A percentile compares a stretch with the other conserved stretches of the same genome.
phyloP scores from a whole-genome alignment of 2,113 vertebrate species.

The Bos javanicus region DNA sequence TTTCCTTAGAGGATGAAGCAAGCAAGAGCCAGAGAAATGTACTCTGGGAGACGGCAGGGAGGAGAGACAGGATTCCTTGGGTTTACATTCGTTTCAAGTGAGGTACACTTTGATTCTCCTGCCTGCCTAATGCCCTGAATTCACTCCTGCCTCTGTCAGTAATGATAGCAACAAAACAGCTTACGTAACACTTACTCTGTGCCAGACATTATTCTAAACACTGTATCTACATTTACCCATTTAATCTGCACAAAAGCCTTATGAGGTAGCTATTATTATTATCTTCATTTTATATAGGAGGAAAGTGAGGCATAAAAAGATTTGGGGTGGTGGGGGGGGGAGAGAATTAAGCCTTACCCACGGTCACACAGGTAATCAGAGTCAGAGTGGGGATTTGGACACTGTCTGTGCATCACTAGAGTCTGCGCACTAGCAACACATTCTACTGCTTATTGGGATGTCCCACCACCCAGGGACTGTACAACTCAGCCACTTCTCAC shows the following conservation, averaged over 20 bases:
- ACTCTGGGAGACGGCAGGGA: neutral
- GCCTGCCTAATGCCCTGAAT: neutral
- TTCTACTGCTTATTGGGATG: neutral
- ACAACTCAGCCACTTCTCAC: neutral
- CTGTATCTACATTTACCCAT: neutral
- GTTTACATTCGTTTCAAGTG: neutral
- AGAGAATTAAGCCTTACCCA: neutral
- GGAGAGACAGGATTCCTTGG: neutral
- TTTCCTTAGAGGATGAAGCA: constrained; percentile 36
- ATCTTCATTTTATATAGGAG: neutral
- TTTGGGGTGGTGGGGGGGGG: neutral
- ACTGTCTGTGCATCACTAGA: no score
- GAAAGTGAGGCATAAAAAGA: neutral
- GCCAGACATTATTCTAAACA: neutral
- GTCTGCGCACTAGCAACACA: neutral
- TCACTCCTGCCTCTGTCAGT: neutral
- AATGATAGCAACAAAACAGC: neutral
- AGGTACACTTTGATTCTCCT: neutral
- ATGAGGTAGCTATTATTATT: neutral
- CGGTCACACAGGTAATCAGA: neutral
- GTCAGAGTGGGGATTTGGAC: neutral
- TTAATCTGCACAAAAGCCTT: neutral
- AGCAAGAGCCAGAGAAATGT: constrained; percentile 1
- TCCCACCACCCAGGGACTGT: neutral
- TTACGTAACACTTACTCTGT: neutral